A percentile compares a stretch with the other conserved stretches of the same genome.
phyloP scores from a whole-genome alignment of 1,140 invertebrate species.

The Lasioglossum baleicum region DNA sequence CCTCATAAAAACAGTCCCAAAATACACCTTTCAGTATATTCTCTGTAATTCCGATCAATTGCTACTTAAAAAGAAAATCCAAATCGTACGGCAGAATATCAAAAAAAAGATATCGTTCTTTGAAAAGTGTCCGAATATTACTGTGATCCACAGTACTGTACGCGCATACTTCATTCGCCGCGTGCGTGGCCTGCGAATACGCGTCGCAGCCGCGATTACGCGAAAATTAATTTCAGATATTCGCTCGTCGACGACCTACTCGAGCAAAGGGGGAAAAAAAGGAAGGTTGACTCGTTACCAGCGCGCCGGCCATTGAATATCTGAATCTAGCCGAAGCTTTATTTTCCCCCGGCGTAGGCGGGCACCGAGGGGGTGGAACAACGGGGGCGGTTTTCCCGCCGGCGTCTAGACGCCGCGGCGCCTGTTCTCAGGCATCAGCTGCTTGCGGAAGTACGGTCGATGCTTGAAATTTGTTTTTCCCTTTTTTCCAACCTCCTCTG shows the following conservation, averaged over 20 bases:
- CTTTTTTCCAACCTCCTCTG: neutral
- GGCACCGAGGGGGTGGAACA: slow-evolving; percentile 10
- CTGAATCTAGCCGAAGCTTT: slow-evolving; percentile 45
- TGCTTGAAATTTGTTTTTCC: slow-evolving; percentile 52
- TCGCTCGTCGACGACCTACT: neutral
- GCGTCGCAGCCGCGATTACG: neutral
- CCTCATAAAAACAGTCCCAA: too few relatives aligned
- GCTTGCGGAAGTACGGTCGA: slow-evolving; percentile 62
- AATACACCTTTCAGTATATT: too few relatives aligned
- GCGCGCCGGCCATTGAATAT: slow-evolving; percentile 36
- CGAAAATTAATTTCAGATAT: neutral
- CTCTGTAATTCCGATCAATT: too few relatives aligned
- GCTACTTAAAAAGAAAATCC: too few relatives aligned
- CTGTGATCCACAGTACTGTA: too few relatives aligned
- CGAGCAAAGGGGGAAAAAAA: neutral
- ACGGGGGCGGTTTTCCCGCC: slow-evolving; percentile 39
- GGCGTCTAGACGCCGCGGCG: slow-evolving; percentile 62
- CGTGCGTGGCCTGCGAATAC: neutral
- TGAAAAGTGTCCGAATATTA: too few relatives aligned
- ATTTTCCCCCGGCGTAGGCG: slow-evolving; percentile 25
- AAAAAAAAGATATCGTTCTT: too few relatives aligned
- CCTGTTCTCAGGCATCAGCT: slow-evolving; percentile 61
- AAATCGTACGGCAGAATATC: too few relatives aligned
- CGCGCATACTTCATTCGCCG: too few relatives aligned
- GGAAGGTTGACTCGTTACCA: slow-evolving; percentile 37